Evolutionary conservation across 92 coral and sea anemone species (phyloP).

Genomic region (Parazoanthus atlanticus): DNA sequence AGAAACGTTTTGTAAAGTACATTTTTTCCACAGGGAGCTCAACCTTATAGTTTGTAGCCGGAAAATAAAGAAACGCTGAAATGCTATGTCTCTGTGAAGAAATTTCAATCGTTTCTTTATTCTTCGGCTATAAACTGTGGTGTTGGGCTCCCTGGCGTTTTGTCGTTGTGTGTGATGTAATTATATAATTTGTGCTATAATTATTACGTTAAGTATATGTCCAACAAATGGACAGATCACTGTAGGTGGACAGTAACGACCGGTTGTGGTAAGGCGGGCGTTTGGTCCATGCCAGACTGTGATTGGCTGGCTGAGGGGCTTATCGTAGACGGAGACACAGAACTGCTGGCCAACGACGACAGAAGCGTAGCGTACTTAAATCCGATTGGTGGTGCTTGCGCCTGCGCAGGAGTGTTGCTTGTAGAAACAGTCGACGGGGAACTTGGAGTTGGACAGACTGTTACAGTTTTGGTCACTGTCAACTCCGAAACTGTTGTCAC

Average conservation of each 20-base stretch:
- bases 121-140: too few species aligned
- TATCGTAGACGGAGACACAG: neutral
- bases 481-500: neutral
- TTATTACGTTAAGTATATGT: neutral
- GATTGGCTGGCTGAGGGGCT: neutral
- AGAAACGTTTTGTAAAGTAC: too few species aligned
- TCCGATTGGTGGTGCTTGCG: neutral
- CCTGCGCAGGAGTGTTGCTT: neutral
- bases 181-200: too few species aligned
- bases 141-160: too few species aligned
- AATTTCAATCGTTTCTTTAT: too few species aligned
- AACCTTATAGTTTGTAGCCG: too few species aligned
- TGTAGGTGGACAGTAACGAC: neutral
- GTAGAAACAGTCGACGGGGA: neutral
- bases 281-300: neutral
- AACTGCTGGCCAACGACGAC: neutral
- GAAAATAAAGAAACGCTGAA: too few species aligned
- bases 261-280: neutral
- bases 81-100: too few species aligned
- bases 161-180: neutral
- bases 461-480: neutral
- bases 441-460: neutral
- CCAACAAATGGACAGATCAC: neutral
- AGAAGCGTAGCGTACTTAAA: neutral
- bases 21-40: too few species aligned